phyloP scores from a whole-genome alignment of 53 echinoderm and acorn worm genomes.

The Holothuria leucospilota region DNA sequence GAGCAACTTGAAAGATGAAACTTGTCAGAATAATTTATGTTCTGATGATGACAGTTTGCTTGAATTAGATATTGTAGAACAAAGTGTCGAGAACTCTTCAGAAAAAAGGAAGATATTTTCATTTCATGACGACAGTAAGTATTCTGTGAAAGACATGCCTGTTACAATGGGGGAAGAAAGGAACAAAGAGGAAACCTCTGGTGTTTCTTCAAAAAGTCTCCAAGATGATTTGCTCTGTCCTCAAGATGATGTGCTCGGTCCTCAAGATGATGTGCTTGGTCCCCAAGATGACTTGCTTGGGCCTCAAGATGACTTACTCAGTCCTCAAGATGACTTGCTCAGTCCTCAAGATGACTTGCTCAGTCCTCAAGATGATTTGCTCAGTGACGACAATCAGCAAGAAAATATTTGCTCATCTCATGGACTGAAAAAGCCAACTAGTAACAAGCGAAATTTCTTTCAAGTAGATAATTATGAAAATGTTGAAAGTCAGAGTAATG shows the following conservation, averaged over 20 bases:
- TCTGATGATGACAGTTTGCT: conserved; percentile 13
- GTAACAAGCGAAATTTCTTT: background rate
- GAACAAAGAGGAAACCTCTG: too few species aligned
- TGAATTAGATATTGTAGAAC: background rate
- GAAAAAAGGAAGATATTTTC: background rate
- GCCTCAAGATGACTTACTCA: too few species aligned
- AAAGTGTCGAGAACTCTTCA: background rate
- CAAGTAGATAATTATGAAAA: conserved; percentile 7
- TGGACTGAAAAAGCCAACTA: background rate
- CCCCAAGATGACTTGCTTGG: too few species aligned
- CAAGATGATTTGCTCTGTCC: too few species aligned
- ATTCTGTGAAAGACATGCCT: too few species aligned
- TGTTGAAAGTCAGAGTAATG: background rate
- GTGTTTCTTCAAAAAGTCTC: too few species aligned
- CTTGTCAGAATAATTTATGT: too few species aligned
- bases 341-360: background rate
- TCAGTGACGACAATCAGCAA: background rate
- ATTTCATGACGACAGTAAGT: too few species aligned
- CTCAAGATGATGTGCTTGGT: background rate
- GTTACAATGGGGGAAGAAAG: background rate
- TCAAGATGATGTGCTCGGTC: too few species aligned
- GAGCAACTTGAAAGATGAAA: too few species aligned
- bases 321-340: background rate
- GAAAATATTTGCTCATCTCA: background rate
- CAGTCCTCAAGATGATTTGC: background rate